A percentile compares a stretch with the other conserved stretches of the same genome.
Evolutionary conservation across 2,797 vertebrate genomes (phyloP).

Genomic region (Eremophila alpestris): DNA sequence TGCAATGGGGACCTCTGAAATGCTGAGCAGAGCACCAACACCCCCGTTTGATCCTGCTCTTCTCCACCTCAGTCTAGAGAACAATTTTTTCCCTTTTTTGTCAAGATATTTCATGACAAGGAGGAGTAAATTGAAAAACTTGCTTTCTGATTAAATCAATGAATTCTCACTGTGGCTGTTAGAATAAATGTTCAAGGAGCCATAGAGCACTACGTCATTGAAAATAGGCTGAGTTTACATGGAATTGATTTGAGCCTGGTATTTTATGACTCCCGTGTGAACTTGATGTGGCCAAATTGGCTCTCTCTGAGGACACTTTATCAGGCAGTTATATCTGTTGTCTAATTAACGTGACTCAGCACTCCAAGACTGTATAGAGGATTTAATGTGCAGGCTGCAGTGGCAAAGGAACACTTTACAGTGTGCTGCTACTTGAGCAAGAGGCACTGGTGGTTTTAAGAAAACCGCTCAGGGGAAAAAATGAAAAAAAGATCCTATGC

Average conservation of each 20-base stretch:
- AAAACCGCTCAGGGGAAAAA: neutral
- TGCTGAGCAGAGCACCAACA: neutral
- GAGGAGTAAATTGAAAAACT: neutral
- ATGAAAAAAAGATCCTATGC: neutral
- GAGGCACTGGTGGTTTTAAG: conserved; percentile 22
- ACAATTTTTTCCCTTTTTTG: neutral
- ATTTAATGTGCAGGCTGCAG: conserved; percentile 26
- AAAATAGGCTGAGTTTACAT: conserved; percentile 45
- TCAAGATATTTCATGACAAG: neutral
- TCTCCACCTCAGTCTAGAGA: neutral
- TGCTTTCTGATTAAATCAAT: conserved; percentile 36
- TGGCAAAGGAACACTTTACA: conserved; percentile 23
- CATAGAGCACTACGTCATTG: neutral
- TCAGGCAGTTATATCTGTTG: conserved; percentile 37
- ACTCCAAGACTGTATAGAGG: conserved; percentile 3
- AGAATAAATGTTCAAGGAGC: conserved; percentile 35
- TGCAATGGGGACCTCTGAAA: neutral
- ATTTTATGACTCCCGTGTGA: conserved; percentile 20
- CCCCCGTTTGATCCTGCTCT: accelerated
- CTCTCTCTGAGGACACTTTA: conserved; percentile 47
- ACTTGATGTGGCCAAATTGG: conserved; percentile 34
- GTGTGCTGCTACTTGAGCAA: neutral
- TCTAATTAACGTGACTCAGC: conserved; percentile 55
- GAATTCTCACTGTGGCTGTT: conserved; percentile 51
- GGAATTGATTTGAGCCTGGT: conserved; percentile 35